Evolutionary conservation across 2,113 vertebrate species (phyloP).

Genomic region (Seriola aureovittata): DNA sequence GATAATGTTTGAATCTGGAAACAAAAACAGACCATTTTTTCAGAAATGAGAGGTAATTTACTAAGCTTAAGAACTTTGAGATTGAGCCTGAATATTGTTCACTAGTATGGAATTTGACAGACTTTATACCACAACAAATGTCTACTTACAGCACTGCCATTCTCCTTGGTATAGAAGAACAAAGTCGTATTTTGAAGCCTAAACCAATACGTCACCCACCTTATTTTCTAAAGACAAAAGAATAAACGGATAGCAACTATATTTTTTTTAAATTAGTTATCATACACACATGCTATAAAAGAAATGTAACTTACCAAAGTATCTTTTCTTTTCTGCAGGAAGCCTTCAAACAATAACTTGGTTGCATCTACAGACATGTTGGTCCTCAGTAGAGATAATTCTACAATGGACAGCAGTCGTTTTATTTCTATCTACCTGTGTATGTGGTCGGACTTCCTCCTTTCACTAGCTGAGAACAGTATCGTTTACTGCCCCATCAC

Average conservation of each 20-base stretch:
- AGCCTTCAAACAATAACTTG: slow-evolving; percentile 79
- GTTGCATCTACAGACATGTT: slow-evolving; percentile 72
- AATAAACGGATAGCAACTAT: not conserved
- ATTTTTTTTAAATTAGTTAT: too few species aligned
- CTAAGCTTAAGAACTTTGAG: not conserved
- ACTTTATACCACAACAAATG: not conserved
- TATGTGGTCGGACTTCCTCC: slow-evolving; percentile 65
- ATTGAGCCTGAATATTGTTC: not conserved
- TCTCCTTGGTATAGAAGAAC: slow-evolving; percentile 81
- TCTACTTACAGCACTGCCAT: slow-evolving; percentile 73
- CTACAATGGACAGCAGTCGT: not conserved
- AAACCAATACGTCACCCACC: slow-evolving; percentile 83
- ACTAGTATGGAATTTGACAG: not conserved
- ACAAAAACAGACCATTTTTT: not conserved
- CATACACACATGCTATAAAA: too few species aligned
- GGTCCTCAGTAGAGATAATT: not conserved
- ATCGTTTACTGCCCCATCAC: not conserved
- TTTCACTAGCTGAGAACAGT: slow-evolving; percentile 7
- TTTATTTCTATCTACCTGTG: slow-evolving; percentile 33
- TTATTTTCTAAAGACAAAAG: slow-evolving; percentile 75
- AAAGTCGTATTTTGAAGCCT: slow-evolving; percentile 81
- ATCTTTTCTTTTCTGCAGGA: slow-evolving; percentile 87
- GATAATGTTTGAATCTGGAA: not conserved
- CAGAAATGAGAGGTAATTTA: not conserved
- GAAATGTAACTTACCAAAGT: slow-evolving; percentile 79